phyloP scores from a whole-genome alignment of 2,888 invertebrate species.

The Chymomyza fuscimana region DNA sequence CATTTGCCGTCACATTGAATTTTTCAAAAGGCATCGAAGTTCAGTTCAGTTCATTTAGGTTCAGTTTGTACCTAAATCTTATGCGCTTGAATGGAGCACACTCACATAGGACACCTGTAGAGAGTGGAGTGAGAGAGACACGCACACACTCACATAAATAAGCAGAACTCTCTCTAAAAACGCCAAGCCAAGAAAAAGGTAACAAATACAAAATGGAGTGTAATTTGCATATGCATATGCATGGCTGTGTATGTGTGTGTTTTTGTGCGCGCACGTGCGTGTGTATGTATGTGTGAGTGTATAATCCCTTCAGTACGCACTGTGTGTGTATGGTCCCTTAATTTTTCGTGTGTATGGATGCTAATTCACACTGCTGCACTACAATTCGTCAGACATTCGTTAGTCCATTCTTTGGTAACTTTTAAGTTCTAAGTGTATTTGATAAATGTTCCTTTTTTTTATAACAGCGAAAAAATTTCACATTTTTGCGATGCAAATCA shows the following conservation, averaged over 20 bases:
- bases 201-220: slow-evolving; percentile 58
- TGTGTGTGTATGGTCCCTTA: slow-evolving; percentile 2
- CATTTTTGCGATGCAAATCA: too few species aligned
- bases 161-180: background rate
- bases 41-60: slow-evolving; percentile 31
- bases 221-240: slow-evolving; percentile 56
- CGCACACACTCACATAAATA: slow-evolving; percentile 11
- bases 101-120: background rate
- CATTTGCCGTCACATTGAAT: slow-evolving; percentile 60
- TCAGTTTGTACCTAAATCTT: background rate
- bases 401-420: too few species aligned
- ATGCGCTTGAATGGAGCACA: slow-evolving; percentile 7
- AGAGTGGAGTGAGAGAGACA: background rate
- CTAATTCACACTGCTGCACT: too few species aligned
- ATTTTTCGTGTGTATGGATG: too few species aligned
- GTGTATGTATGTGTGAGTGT: slow-evolving; percentile 14
- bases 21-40: slow-evolving; percentile 48
- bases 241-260: background rate
- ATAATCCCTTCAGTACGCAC: too few species aligned
- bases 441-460: too few species aligned
- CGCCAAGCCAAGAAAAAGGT: slow-evolving; percentile 36
- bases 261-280: slow-evolving; percentile 1
- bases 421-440: too few species aligned
- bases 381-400: too few species aligned
- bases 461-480: too few species aligned